Percentiles rank a stretch among this genome's conserved stretches.
These are phyloP conservation scores for Halotydeus destructor DNA, from an alignment of 1,140 invertebrate species.

Conservation along the genomic window DNA sequence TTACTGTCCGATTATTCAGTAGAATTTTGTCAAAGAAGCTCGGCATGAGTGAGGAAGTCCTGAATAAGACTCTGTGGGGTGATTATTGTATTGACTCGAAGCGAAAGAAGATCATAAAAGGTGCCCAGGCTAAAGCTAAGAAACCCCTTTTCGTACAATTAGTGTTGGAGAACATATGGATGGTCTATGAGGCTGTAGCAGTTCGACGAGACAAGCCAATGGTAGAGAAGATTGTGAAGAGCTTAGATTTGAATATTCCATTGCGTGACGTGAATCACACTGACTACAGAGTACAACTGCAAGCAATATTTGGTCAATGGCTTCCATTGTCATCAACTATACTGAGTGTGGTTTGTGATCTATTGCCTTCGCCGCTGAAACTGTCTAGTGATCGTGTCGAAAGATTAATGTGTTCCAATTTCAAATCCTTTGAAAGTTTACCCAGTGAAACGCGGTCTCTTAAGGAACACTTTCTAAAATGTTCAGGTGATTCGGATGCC, in stretches of 20 bases:
- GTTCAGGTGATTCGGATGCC: not conserved
- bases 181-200: slow-evolving; percentile 57
- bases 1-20: slow-evolving; percentile 32
- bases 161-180: slow-evolving; percentile 82
- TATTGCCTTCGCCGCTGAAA: slow-evolving; percentile 54
- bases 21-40: slow-evolving; percentile 59
- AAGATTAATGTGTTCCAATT: slow-evolving; percentile 43
- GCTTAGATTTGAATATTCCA: slow-evolving; percentile 52
- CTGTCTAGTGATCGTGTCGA: slow-evolving; percentile 54
- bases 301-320: slow-evolving; percentile 68
- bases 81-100: slow-evolving; percentile 81
- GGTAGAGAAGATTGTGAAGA: slow-evolving; percentile 53
- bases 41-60: slow-evolving; percentile 35
- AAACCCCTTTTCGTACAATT: slow-evolving; percentile 90
- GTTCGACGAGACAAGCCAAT: slow-evolving; percentile 47
- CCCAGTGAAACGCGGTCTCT: slow-evolving; percentile 44
- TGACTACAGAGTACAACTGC: slow-evolving; percentile 51
- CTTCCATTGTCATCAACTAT: slow-evolving; percentile 58
- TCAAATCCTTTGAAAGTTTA: slow-evolving; percentile 43
- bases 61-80: slow-evolving; percentile 73
- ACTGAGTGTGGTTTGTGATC: slow-evolving; percentile 47
- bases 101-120: slow-evolving; percentile 61
- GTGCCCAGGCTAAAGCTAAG: slow-evolving; percentile 79
- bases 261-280: slow-evolving; percentile 51
- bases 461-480: slow-evolving; percentile 29